Evolutionary conservation across 2,113 vertebrate species (phyloP).

Genomic region (Orcinus orca): DNA sequence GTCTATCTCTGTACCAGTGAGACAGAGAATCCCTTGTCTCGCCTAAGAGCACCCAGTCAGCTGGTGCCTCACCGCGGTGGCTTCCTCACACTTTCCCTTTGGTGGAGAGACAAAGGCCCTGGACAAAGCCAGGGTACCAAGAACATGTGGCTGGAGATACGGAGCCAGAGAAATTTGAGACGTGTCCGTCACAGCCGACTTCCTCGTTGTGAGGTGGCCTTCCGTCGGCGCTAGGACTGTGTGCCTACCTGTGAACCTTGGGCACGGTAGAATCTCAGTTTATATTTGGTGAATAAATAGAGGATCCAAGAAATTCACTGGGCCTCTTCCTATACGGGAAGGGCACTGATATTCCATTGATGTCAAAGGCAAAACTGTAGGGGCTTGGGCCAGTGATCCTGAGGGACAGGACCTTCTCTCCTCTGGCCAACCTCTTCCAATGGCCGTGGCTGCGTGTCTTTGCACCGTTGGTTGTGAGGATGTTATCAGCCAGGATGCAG

Average conservation of each 20-base stretch:
- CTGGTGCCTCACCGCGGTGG: rapidly evolving
- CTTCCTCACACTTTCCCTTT: neutral
- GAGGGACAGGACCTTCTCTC: neutral
- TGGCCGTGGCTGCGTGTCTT: rapidly evolving
- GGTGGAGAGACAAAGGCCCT: rapidly evolving
- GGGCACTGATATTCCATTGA: neutral
- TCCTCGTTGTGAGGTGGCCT: neutral
- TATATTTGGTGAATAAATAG: neutral
- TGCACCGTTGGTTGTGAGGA: neutral
- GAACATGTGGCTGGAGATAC: neutral
- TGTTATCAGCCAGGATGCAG: conserved; percentile 35
- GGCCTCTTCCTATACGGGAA: neutral
- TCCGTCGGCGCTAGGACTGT: neutral
- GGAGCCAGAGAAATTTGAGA: neutral
- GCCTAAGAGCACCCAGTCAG: rapidly evolving
- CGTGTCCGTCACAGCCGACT: neutral
- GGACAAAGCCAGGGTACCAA: neutral
- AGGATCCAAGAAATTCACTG: neutral
- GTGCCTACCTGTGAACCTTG: rapidly evolving
- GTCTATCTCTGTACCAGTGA: too few species aligned
- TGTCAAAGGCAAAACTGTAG: neutral
- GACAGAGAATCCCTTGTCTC: neutral
- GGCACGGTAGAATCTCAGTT: neutral
- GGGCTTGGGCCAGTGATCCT: neutral
- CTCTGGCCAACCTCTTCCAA: neutral